These are phyloP conservation scores for Toxonevra muliebris DNA, from an alignment of 2,888 invertebrate species.

Conservation along the genomic window DNA sequence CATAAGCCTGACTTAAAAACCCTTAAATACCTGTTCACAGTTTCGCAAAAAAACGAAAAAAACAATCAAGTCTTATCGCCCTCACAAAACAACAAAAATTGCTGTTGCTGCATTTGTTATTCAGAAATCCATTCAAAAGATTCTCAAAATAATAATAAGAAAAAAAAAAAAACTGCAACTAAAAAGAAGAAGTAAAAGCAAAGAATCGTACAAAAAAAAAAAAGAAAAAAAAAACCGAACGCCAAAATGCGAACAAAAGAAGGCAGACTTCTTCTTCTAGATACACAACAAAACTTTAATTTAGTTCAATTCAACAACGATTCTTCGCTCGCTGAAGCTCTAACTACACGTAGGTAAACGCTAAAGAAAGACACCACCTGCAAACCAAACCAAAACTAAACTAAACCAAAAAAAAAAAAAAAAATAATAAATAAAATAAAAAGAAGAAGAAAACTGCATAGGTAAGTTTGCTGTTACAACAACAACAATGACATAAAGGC, in stretches of 20 bases:
- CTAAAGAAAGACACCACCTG: neutral
- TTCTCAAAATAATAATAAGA: conserved; percentile 39
- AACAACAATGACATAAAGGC: neutral
- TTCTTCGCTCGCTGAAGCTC: no score
- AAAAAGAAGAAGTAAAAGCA: conserved; percentile 13
- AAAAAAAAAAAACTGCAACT: conserved; percentile 17
- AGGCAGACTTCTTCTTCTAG: no score
- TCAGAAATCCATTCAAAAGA: neutral
- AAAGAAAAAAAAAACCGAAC: conserved; percentile 7
- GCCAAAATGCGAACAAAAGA: neutral
- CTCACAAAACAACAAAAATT: conserved; percentile 5
- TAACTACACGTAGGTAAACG: no score
- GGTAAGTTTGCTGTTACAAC: neutral
- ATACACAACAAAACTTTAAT: no score
- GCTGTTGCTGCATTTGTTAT: neutral
- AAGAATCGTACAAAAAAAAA: conserved; percentile 3
- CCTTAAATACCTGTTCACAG: neutral
- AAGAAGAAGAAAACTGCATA: conserved; percentile 16
- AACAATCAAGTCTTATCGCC: neutral
- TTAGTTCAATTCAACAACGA: no score
- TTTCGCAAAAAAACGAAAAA: neutral
- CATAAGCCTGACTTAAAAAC: neutral
- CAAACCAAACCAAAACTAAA: conserved; percentile 11
- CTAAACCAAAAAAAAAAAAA: conserved; percentile 17
- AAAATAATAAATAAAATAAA: conserved; percentile 16